Evolutionary conservation across 2,797 vertebrate genomes (phyloP).

Genomic region (Lindbergichthys nudifrons): DNA sequence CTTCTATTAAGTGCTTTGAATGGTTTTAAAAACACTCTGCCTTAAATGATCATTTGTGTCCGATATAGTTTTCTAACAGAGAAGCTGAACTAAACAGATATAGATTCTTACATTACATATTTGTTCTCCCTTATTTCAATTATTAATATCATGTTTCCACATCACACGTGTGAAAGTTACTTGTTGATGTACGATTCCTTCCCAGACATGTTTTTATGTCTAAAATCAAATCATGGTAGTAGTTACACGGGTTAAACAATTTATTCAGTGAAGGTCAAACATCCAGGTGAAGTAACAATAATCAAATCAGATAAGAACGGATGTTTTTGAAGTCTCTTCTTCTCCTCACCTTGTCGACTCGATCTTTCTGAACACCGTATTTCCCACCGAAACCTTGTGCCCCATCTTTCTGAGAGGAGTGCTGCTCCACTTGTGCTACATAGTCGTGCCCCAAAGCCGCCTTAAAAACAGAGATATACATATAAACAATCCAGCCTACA

Average conservation of each 20-base stretch:
- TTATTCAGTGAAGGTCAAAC: neutral
- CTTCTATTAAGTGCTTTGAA: too few species aligned
- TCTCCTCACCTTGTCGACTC: constrained; percentile 89
- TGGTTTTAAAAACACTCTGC: too few species aligned
- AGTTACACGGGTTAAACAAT: neutral
- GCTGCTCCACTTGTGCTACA: constrained; percentile 88
- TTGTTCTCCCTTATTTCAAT: neutral
- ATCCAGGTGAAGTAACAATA: neutral
- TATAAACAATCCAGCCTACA: neutral
- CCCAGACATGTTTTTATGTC: neutral
- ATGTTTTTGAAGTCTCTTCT: neutral
- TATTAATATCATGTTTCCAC: neutral
- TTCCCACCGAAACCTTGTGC: constrained; percentile 94
- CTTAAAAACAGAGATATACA: constrained; percentile 71
- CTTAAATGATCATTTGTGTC: too few species aligned
- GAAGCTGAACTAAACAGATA: neutral
- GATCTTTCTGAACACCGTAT: constrained; percentile 93
- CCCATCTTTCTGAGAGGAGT: constrained; percentile 95
- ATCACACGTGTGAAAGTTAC: neutral
- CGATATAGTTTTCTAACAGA: too few species aligned
- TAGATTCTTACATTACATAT: neutral
- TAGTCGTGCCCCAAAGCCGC: constrained; percentile 91
- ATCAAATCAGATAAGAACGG: neutral
- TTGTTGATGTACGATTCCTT: neutral
- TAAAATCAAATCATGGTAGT: neutral